Evolutionary conservation across 2,113 vertebrate genomes (phyloP).

Genomic region (Miniopterus natalensis): DNA sequence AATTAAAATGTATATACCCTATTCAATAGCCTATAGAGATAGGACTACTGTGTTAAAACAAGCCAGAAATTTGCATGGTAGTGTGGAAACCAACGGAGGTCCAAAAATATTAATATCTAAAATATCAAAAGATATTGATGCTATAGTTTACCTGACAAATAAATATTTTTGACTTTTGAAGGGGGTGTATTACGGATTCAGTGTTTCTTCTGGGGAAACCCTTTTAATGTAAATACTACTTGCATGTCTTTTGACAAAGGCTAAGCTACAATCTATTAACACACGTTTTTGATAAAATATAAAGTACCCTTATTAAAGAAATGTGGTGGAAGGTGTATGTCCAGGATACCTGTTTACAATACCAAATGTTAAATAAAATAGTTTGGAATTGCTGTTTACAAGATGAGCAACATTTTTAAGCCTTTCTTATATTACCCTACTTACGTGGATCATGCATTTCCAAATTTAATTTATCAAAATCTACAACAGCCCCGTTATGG

Average conservation of each 20-base stretch:
- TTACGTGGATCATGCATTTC: background rate
- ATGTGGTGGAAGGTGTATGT: slow-evolving; percentile 69
- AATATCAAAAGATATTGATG: background rate
- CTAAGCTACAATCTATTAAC: slow-evolving; percentile 61
- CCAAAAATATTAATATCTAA: slow-evolving; percentile 19
- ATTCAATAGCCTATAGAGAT: slow-evolving; percentile 10
- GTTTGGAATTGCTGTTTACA: slow-evolving; percentile 76
- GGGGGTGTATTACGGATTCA: slow-evolving; percentile 14
- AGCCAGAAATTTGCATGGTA: slow-evolving; percentile 60
- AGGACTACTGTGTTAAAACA: slow-evolving; percentile 6
- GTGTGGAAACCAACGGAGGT: slow-evolving; percentile 2
- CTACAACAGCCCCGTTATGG: background rate
- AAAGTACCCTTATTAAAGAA: slow-evolving; percentile 64
- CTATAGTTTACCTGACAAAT: slow-evolving; percentile 34
- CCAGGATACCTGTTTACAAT: slow-evolving; percentile 70
- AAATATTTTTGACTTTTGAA: slow-evolving; percentile 47
- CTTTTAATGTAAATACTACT: slow-evolving; percentile 69
- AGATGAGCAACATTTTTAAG: slow-evolving; percentile 74
- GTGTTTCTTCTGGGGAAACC: slow-evolving; percentile 53
- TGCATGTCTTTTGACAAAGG: slow-evolving; percentile 73
- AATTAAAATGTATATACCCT: slow-evolving; percentile 61
- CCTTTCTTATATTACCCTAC: slow-evolving; percentile 55
- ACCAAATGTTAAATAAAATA: slow-evolving; percentile 79
- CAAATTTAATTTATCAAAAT: slow-evolving; percentile 41
- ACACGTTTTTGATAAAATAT: slow-evolving; percentile 79